A percentile compares a stretch with the other conserved stretches of the same genome.
Conservation (phyloP, 2,888 invertebrate genomes). For the Thymelicus acteon region DNA sequence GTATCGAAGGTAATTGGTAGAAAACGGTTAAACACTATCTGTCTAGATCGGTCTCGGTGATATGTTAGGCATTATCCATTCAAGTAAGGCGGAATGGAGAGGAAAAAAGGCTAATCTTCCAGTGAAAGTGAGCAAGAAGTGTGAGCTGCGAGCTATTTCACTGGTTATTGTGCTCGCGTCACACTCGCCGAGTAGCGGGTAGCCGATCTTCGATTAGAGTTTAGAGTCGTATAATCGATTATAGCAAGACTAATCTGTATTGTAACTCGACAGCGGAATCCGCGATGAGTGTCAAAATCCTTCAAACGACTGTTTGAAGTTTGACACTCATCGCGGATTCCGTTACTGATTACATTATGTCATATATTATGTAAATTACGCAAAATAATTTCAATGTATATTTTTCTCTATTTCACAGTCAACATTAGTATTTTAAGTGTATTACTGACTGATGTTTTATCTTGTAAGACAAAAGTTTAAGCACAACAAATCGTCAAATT, state of each 20-base stretch:
- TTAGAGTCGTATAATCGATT: constrained; percentile 23
- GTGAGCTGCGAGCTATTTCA: constrained; percentile 36
- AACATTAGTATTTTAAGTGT: too few relatives aligned
- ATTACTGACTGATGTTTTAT: too few relatives aligned
- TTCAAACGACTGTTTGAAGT: too few relatives aligned
- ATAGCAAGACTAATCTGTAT: too few relatives aligned
- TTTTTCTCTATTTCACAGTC: too few relatives aligned
- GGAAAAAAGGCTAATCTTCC: constrained; percentile 53
- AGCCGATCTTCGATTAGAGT: background rate
- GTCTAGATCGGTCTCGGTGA: constrained; percentile 53
- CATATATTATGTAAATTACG: background rate
- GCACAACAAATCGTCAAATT: too few relatives aligned
- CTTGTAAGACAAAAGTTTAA: too few relatives aligned
- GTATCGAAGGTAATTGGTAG: constrained; percentile 44
- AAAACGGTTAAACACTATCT: constrained; percentile 52
- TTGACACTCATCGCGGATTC: too few relatives aligned
- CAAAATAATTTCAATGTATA: too few relatives aligned
- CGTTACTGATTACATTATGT: background rate
- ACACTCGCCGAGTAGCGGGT: constrained; percentile 11
- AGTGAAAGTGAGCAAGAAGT: constrained; percentile 62
- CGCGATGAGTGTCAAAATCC: too few relatives aligned
- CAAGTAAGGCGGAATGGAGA: constrained; percentile 47
- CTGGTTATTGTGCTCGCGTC: constrained; percentile 19
- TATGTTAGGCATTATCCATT: constrained; percentile 48
- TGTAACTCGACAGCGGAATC: too few relatives aligned